Evolutionary conservation across 2,113 vertebrate species (phyloP).

Genomic region (Cisticola juncidis): DNA sequence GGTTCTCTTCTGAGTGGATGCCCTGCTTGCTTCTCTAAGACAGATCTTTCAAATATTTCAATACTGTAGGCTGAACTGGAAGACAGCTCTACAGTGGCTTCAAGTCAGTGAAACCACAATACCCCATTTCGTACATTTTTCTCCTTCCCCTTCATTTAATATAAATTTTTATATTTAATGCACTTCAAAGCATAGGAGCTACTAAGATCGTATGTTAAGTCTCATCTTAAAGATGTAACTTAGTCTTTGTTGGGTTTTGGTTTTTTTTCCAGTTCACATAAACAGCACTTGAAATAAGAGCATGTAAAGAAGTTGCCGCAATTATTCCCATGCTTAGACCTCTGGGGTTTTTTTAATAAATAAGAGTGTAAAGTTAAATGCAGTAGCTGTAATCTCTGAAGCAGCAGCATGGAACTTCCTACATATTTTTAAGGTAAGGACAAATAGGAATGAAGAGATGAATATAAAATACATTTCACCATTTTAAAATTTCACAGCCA

Average conservation of each 20-base stretch:
- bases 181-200: neutral
- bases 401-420: neutral
- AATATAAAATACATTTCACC: neutral
- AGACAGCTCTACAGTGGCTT: neutral
- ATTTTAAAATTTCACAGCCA: neutral
- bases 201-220: neutral
- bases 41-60: neutral
- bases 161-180: neutral
- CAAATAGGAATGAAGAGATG: neutral
- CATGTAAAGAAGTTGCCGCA: neutral
- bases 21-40: neutral
- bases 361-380: neutral
- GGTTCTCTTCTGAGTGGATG: neutral
- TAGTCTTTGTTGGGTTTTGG: neutral
- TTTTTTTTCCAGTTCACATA: neutral
- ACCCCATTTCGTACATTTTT: neutral
- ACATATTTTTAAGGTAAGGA: neutral
- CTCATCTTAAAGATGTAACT: neutral
- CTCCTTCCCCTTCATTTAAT: neutral
- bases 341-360: neutral
- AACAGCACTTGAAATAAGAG: neutral
- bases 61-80: neutral
- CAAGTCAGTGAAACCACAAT: neutral
- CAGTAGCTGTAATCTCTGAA: neutral
- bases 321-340: neutral